Evolutionary conservation across 2,888 invertebrate species (phyloP).

Genomic region (Amorpha juglandis): DNA sequence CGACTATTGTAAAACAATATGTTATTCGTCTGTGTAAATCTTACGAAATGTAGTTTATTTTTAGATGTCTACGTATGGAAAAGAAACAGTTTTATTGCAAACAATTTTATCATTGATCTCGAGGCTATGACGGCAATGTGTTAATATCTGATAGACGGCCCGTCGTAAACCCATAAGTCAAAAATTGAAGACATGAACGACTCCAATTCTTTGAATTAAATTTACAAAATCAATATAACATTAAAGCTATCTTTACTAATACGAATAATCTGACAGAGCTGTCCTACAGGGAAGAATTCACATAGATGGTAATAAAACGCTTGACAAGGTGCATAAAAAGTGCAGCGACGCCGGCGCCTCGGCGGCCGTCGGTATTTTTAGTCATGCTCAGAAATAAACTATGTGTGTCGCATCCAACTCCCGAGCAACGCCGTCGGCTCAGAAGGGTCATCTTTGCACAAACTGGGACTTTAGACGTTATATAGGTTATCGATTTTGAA

Average conservation of each 20-base stretch:
- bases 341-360: constrained; percentile 60
- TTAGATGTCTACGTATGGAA: background rate
- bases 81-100: background rate
- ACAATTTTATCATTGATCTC: background rate
- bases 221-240: too few species aligned
- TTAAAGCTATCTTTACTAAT: background rate
- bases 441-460: background rate
- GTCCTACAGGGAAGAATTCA: background rate
- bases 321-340: constrained; percentile 74
- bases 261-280: background rate
- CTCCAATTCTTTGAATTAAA: too few species aligned
- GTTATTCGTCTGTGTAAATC: background rate
- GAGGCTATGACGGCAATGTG: background rate
- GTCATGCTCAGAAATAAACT: constrained; percentile 64
- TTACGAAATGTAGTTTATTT: background rate
- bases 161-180: too few species aligned
- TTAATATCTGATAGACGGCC: too few species aligned
- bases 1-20: background rate
- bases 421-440: constrained; percentile 44
- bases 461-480: background rate
- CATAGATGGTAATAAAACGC: constrained; percentile 45
- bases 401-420: constrained; percentile 51
- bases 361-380: constrained; percentile 66
- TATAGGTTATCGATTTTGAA: background rate
- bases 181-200: too few species aligned